A percentile compares a stretch with the other conserved stretches of the same genome.
phyloP scores from a whole-genome alignment of 2,797 vertebrate genomes.

The Hoplostethus atlanticus region DNA sequence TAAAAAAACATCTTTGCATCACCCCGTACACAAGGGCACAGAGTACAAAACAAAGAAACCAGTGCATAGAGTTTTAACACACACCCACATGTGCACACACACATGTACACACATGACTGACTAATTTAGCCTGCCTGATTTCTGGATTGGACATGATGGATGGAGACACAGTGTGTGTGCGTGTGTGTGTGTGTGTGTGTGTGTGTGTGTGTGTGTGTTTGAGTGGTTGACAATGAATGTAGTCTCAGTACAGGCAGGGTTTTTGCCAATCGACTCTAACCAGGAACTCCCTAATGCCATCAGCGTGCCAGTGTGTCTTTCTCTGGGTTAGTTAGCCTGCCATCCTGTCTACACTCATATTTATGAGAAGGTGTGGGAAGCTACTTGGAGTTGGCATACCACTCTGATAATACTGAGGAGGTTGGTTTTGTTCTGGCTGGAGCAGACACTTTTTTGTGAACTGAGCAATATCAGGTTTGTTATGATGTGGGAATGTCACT shows the following conservation, averaged over 20 bases:
- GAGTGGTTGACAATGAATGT: neutral
- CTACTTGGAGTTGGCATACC: no score
- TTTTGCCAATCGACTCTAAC: slow-evolving; percentile 13
- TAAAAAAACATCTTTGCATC: no score
- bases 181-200: neutral
- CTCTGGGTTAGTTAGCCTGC: neutral
- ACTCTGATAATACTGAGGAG: no score
- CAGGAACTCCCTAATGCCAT: slow-evolving; percentile 4
- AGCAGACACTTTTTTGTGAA: neutral
- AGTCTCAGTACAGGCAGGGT: neutral
- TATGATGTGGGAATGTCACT: neutral
- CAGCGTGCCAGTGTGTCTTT: neutral
- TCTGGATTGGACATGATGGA: slow-evolving; percentile 57
- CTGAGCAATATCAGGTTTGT: no score
- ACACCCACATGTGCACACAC: slow-evolving; percentile 3
- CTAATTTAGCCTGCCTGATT: slow-evolving; percentile 49
- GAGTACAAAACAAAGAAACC: slow-evolving; percentile 4
- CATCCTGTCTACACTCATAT: neutral
- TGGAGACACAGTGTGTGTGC: slow-evolving; percentile 25
- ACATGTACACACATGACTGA: slow-evolving; percentile 19
- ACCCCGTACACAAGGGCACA: no score
- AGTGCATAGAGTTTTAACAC: slow-evolving; percentile 10
- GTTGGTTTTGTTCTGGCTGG: no score
- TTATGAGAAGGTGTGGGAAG: no score
- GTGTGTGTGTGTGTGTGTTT: no score